phyloP scores from a whole-genome alignment of 2,797 vertebrate species.

The Gymnothorax reevesii region DNA sequence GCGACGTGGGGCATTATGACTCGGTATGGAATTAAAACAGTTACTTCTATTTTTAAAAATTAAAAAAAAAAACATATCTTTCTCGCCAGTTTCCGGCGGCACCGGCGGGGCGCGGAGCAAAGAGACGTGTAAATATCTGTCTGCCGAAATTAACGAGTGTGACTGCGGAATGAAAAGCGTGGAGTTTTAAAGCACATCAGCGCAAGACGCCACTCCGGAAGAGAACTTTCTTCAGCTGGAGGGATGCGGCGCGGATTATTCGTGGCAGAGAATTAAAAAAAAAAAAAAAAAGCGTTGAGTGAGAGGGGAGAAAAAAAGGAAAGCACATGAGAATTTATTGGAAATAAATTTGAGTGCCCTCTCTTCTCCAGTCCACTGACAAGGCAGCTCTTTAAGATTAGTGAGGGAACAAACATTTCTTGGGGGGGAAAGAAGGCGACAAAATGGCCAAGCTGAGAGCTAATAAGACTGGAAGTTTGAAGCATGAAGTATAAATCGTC shows the following conservation, averaged over 20 bases:
- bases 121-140: slow-evolving; percentile 33
- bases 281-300: not conserved
- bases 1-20: not conserved
- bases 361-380: slow-evolving; percentile 26
- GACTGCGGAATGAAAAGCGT: slow-evolving; percentile 20
- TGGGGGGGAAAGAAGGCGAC: slow-evolving; percentile 26
- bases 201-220: not conserved
- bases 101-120: slow-evolving; percentile 28
- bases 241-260: slow-evolving; percentile 35
- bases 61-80: slow-evolving; percentile 13
- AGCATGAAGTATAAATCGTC: slow-evolving; percentile 46
- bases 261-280: slow-evolving; percentile 29
- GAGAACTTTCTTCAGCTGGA: slow-evolving; percentile 15
- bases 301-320: not conserved
- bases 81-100: slow-evolving; percentile 11
- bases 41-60: not conserved
- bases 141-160: slow-evolving; percentile 38
- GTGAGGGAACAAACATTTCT: slow-evolving; percentile 40
- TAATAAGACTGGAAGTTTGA: slow-evolving; percentile 38
- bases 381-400: slow-evolving; percentile 42
- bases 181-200: slow-evolving; percentile 24
- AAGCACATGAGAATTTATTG: slow-evolving; percentile 36
- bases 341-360: slow-evolving; percentile 34
- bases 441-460: slow-evolving; percentile 5
- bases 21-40: not conserved